A percentile compares a stretch with the other conserved stretches of the same genome.
Evolutionary conservation across 92 coral and sea anemone species (phyloP).

Genomic region (Phenganax subtilis): DNA sequence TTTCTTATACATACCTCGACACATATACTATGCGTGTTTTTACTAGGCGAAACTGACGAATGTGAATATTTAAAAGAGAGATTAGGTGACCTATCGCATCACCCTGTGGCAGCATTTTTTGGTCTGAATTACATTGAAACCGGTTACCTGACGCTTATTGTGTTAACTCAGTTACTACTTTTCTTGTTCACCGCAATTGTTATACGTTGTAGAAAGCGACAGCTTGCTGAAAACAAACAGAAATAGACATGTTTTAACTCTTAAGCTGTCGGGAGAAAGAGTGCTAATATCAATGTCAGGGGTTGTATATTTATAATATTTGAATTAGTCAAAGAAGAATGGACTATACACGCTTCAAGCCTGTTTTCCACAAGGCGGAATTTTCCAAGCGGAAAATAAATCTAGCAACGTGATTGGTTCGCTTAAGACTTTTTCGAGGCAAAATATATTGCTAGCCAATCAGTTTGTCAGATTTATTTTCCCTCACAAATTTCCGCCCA

Average conservation of each 20-base stretch:
- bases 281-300: no score
- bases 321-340: no score
- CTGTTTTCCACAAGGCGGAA: no score
- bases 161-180: slow-evolving; percentile 7
- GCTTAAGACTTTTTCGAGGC: no score
- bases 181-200: slow-evolving; percentile 7
- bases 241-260: background rate
- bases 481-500: no score
- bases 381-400: no score
- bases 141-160: slow-evolving; percentile 18
- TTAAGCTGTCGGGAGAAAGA: no score
- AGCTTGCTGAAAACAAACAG: slow-evolving; percentile 8
- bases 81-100: slow-evolving; percentile 34
- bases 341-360: no score
- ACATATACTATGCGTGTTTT: background rate
- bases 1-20: background rate
- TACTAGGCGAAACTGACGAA: slow-evolving; percentile 33
- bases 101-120: slow-evolving; percentile 36
- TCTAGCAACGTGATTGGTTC: no score
- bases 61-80: slow-evolving; percentile 38
- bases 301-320: no score
- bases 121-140: slow-evolving; percentile 36
- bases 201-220: slow-evolving; percentile 6
- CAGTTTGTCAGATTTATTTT: no score
- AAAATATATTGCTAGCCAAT: no score